These are phyloP conservation scores for Lampris incognitus DNA, from an alignment of 2,113 vertebrate genomes.

Conservation along the genomic window DNA sequence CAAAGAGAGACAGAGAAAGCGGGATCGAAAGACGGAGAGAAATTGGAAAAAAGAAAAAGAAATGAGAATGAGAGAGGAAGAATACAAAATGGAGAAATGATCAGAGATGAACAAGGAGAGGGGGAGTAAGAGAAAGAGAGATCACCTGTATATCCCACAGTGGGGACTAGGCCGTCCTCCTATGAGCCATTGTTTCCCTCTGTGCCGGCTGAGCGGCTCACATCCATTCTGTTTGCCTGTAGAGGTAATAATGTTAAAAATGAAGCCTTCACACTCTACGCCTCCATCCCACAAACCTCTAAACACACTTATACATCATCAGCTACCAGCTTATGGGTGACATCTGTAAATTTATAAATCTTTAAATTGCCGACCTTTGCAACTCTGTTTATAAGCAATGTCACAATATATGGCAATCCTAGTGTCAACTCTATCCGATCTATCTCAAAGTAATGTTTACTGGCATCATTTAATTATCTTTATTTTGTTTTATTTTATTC, in stretches of 20 bases:
- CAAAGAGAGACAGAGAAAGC: neutral
- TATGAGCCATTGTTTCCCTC: slow-evolving; percentile 40
- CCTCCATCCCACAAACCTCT: slow-evolving; percentile 5
- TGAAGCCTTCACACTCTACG: slow-evolving; percentile 50
- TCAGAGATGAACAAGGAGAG: slow-evolving; percentile 14
- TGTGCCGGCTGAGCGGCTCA: slow-evolving; percentile 12
- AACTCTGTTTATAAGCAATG: neutral
- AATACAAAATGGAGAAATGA: slow-evolving; percentile 28
- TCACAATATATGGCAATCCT: too few relatives aligned
- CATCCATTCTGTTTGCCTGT: slow-evolving; percentile 42
- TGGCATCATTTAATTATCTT: slow-evolving; percentile 19
- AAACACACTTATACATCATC: slow-evolving; percentile 28
- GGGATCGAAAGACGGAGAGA: too few relatives aligned
- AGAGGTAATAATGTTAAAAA: slow-evolving; percentile 42
- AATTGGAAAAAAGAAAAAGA: neutral
- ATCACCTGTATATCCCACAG: slow-evolving; percentile 10
- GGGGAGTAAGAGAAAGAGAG: neutral
- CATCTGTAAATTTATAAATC: slow-evolving; percentile 17
- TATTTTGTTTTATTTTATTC: slow-evolving; percentile 1
- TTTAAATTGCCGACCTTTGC: slow-evolving; percentile 12
- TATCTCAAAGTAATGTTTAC: too few relatives aligned
- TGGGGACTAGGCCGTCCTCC: slow-evolving; percentile 38
- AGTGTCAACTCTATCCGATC: too few relatives aligned
- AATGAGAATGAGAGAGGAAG: slow-evolving; percentile 11
- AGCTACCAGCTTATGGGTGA: slow-evolving; percentile 19